These are phyloP conservation scores for Mesitornis unicolor DNA, from an alignment of 2,113 vertebrate genomes.

Conservation along the genomic window DNA sequence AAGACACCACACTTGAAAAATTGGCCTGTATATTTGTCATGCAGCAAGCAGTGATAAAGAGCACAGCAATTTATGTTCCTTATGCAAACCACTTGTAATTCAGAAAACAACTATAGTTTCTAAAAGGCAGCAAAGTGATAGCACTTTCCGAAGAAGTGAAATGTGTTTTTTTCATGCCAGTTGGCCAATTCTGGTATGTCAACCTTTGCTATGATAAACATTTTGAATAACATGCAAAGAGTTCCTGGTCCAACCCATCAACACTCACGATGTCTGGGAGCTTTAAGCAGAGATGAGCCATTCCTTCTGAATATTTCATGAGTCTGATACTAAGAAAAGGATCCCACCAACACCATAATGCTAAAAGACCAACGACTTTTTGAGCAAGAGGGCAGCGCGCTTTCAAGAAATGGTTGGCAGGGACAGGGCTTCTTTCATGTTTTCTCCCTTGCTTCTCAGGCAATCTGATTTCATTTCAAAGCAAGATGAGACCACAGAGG, in stretches of 20 bases:
- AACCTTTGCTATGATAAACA: conserved; percentile 30
- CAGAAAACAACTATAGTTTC: conserved; percentile 41
- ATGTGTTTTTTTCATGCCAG: background rate
- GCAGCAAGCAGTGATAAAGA: conserved; percentile 49
- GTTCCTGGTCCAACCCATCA: conserved; percentile 6
- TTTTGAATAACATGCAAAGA: background rate
- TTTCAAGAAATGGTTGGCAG: background rate
- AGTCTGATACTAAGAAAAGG: background rate
- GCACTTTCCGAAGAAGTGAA: background rate
- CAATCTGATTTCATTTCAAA: background rate
- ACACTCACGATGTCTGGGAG: background rate
- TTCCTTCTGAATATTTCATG: conserved; percentile 18
- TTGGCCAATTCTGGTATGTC: background rate
- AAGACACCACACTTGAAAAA: conserved; percentile 35
- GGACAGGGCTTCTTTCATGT: background rate
- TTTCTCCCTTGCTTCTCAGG: background rate
- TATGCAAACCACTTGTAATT: conserved; percentile 39
- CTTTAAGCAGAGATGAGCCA: background rate
- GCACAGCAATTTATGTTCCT: conserved; percentile 35
- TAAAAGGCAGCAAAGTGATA: conserved; percentile 40
- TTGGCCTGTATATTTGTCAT: conserved; percentile 22
- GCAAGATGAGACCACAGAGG: background rate
- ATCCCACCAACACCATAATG: background rate
- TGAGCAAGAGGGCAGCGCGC: background rate
- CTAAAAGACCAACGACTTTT: background rate